Evolutionary conservation across 2,797 vertebrate genomes (phyloP).

Genomic region (Rhynchonycteris naso): DNA sequence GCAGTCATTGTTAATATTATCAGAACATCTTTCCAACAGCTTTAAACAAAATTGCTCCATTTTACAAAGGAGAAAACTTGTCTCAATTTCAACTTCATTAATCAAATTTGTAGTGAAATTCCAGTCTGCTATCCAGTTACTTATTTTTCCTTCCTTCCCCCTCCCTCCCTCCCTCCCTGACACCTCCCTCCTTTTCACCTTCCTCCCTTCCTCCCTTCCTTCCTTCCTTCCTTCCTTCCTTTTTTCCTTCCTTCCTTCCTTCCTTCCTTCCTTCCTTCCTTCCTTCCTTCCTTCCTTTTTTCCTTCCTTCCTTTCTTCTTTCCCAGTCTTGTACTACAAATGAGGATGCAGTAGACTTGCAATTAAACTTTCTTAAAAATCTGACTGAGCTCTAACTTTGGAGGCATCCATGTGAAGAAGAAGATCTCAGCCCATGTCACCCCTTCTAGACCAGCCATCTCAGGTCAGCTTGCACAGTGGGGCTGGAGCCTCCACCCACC

Average conservation of each 20-base stretch:
- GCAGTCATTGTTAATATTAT: neutral
- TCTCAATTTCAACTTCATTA: neutral
- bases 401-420: neutral
- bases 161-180: no score
- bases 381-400: neutral
- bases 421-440: no score
- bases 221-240: neutral
- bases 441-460: neutral
- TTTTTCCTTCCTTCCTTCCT: no score
- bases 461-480: neutral
- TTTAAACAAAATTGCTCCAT: neutral
- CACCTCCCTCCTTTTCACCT: no score
- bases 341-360: neutral
- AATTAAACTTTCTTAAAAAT: neutral
- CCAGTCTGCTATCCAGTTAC: neutral
- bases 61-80: neutral
- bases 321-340: neutral
- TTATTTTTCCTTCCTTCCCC: no score
- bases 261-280: neutral
- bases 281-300: no score
- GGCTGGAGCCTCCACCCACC: neutral
- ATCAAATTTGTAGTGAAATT: neutral
- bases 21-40: neutral
- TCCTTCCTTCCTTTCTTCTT: neutral
- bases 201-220: fast-evolving